Evolutionary conservation across 2,113 vertebrate species (phyloP).

Genomic region (Sciurus niger): DNA sequence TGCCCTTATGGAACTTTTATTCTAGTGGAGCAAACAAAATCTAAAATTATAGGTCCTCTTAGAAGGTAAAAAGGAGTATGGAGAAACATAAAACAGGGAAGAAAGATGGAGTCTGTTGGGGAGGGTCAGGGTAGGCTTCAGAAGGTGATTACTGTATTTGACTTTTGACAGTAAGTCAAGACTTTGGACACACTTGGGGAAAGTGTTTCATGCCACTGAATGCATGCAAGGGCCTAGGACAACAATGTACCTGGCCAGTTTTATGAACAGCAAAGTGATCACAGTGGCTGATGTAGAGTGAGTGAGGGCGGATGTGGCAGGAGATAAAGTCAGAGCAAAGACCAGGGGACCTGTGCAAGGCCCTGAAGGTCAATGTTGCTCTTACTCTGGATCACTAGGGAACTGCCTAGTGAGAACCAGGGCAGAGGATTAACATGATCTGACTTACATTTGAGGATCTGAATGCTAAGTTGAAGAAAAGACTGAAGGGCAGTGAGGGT

Average conservation of each 20-base stretch:
- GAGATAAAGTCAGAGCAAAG: background rate
- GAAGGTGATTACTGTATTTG: background rate
- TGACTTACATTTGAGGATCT: background rate
- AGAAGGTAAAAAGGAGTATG: background rate
- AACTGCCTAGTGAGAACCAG: background rate
- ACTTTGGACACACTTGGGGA: background rate
- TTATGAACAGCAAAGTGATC: background rate
- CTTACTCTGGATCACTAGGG: background rate
- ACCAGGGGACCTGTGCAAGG: background rate
- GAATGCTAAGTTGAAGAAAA: background rate
- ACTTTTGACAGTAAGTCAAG: background rate
- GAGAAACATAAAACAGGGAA: background rate
- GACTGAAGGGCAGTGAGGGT: background rate
- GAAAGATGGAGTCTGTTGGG: background rate
- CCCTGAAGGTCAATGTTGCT: background rate
- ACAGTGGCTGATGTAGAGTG: background rate
- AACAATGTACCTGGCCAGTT: background rate
- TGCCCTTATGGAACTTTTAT: background rate
- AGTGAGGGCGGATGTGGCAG: too few species aligned
- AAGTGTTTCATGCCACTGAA: background rate
- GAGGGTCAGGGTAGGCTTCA: background rate
- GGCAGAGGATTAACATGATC: background rate
- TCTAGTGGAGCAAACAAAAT: slow-evolving; percentile 2
- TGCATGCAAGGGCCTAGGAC: background rate
- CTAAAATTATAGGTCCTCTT: background rate